A percentile compares a stretch with the other conserved stretches of the same genome.
Evolutionary conservation across 2,113 vertebrate species (phyloP).

Genomic region (Agelaius tricolor): DNA sequence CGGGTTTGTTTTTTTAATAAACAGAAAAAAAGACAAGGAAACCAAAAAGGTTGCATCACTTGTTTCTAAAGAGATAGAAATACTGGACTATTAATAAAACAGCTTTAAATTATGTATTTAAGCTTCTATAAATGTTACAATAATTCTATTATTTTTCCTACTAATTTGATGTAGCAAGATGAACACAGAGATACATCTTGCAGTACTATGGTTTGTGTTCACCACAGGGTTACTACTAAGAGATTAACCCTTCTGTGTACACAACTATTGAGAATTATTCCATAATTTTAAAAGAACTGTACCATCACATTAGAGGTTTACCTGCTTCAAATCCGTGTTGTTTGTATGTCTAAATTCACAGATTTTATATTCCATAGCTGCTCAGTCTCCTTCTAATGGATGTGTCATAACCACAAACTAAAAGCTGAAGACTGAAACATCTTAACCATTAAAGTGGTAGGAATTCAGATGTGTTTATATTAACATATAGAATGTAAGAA

Average conservation of each 20-base stretch:
- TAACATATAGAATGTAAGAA: background rate
- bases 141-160: background rate
- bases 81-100: background rate
- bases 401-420: background rate
- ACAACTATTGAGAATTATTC: background rate
- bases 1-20: background rate
- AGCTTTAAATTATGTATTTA: background rate
- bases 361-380: background rate
- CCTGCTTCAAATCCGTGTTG: background rate
- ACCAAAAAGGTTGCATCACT: background rate
- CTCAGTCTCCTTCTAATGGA: background rate
- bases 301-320: background rate
- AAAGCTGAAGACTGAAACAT: background rate
- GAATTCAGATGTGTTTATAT: background rate
- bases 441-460: background rate
- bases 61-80: background rate
- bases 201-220: background rate
- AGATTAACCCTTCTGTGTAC: background rate
- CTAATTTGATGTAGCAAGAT: background rate
- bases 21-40: background rate
- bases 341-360: background rate
- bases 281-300: background rate
- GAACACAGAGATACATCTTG: background rate
- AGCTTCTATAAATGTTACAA: background rate
- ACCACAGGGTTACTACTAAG: background rate